These are phyloP conservation scores for Carcharodon carcharias DNA, from an alignment of 2,797 vertebrate genomes.

Conservation along the genomic window DNA sequence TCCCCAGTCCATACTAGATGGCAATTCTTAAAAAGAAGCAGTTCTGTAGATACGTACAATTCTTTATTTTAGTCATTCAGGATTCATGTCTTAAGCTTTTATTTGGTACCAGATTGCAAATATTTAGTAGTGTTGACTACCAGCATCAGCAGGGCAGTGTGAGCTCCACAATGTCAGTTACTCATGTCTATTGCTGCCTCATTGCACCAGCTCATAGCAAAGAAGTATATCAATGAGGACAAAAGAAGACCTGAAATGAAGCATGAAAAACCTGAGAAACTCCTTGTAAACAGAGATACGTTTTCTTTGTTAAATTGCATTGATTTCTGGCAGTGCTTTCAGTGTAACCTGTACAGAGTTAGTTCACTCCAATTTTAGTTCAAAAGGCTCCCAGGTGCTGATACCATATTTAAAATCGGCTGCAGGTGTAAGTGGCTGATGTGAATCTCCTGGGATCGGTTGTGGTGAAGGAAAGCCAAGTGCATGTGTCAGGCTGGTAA, in stretches of 20 bases:
- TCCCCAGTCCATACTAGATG: constrained; percentile 41
- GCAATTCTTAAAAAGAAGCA: constrained; percentile 47
- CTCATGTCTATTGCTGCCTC: neutral
- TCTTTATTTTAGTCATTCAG: neutral
- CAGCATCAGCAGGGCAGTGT: neutral
- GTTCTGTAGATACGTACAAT: constrained; percentile 41
- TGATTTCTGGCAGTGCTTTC: neutral
- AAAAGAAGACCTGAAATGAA: neutral
- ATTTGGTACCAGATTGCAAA: neutral
- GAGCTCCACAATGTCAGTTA: neutral
- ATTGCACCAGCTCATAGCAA: neutral
- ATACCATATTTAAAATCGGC: neutral
- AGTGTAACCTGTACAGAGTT: neutral
- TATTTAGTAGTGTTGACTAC: neutral
- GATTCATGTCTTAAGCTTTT: neutral
- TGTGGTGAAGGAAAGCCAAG: neutral
- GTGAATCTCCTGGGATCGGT: neutral
- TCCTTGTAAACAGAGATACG: neutral
- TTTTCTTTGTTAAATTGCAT: neutral
- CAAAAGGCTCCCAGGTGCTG: neutral
- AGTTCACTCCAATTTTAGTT: neutral
- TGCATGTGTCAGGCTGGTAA: constrained; percentile 4
- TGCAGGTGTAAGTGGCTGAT: constrained; percentile 14
- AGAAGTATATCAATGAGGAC: neutral
- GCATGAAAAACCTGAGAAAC: neutral